Evolutionary conservation across 2,113 vertebrate genomes (phyloP).

Genomic region (Sigmodon hispidus): DNA sequence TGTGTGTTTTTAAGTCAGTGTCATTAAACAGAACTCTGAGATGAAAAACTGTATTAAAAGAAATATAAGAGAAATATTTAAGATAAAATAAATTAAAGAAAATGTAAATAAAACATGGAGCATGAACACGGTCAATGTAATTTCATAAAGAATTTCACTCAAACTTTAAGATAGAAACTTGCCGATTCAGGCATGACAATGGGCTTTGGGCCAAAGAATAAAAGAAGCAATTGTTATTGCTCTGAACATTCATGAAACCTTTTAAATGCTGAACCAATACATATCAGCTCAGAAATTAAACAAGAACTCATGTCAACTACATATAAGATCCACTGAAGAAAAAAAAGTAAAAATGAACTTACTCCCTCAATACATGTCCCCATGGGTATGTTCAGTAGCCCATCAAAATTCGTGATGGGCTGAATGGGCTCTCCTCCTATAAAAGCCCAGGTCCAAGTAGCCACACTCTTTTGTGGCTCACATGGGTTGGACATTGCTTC

Average conservation of each 20-base stretch:
- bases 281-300: constrained; percentile 28
- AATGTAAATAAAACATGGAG: constrained; percentile 45
- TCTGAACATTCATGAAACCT: constrained; percentile 21
- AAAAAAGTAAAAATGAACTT: background rate
- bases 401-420: background rate
- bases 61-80: background rate
- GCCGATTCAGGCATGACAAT: background rate
- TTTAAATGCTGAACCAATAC: constrained; percentile 16
- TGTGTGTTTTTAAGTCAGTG: background rate
- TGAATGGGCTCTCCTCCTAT: background rate
- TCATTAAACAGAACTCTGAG: constrained; percentile 4
- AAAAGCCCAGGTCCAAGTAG: background rate
- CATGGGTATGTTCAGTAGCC: background rate
- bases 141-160: constrained; percentile 49
- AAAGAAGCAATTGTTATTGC: constrained; percentile 10
- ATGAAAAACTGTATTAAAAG: background rate
- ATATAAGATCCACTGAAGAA: background rate
- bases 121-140: constrained; percentile 39
- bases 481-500: background rate
- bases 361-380: background rate
- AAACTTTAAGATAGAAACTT: background rate
- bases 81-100: constrained; percentile 56
- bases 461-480: background rate
- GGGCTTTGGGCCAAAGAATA: background rate
- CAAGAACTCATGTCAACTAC: background rate